Evolutionary conservation across 2,797 vertebrate species (phyloP).

Genomic region (Aeoliscus strigatus): DNA sequence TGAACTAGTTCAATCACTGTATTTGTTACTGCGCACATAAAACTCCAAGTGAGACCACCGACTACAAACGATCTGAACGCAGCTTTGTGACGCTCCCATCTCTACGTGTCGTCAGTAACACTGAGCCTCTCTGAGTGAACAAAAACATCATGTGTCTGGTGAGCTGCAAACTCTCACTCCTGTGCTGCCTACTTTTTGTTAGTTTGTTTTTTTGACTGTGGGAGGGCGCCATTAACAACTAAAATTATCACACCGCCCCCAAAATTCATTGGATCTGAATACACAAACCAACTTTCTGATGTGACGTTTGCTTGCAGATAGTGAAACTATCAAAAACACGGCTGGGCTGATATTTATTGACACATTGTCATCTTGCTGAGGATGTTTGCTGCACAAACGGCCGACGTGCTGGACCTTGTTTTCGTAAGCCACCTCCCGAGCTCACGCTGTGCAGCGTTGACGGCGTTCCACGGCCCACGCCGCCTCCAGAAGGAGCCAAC

Average conservation of each 20-base stretch:
- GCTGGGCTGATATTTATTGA: no score
- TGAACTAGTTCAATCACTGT: no score
- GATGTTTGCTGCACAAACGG: slow-evolving; percentile 23
- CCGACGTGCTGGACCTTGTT: slow-evolving; percentile 49
- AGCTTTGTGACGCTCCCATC: no score
- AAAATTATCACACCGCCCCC: slow-evolving; percentile 11
- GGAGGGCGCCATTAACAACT: slow-evolving; percentile 36
- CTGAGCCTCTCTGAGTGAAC: no score
- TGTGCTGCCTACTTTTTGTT: slow-evolving; percentile 13
- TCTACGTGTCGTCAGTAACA: no score
- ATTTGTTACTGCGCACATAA: no score
- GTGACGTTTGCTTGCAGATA: no score
- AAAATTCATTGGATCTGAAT: slow-evolving; percentile 3
- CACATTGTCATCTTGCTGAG: not conserved
- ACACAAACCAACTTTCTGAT: not conserved
- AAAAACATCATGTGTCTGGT: not conserved
- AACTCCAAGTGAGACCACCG: no score
- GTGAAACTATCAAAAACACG: no score
- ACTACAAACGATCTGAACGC: no score
- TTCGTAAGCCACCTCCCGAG: slow-evolving; percentile 39
- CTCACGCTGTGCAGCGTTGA: slow-evolving; percentile 42
- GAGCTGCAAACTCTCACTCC: not conserved
- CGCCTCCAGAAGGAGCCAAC: slow-evolving; percentile 55
- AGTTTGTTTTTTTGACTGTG: slow-evolving; percentile 28
- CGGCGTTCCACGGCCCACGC: slow-evolving; percentile 53